Conservation (phyloP, 2,797 vertebrate genomes). For the Serranus cabrilla region DNA sequence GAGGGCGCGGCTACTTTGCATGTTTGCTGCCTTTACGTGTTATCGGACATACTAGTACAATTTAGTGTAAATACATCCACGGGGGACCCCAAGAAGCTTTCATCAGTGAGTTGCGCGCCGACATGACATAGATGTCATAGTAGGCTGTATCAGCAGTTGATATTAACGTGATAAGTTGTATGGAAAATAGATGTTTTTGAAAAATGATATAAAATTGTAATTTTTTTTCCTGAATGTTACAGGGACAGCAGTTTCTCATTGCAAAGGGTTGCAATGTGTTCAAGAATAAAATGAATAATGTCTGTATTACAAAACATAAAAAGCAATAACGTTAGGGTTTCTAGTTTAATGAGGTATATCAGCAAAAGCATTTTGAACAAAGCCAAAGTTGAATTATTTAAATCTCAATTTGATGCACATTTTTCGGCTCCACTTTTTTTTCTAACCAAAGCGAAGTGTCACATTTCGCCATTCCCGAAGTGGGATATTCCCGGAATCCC, state of each 20-base stretch:
- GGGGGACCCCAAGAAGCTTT: not conserved
- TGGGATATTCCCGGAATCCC: slow-evolving; percentile 37
- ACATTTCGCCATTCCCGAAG: not conserved
- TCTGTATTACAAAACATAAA: not conserved
- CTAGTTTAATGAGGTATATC: not conserved
- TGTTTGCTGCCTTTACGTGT: slow-evolving; percentile 53
- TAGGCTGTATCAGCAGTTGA: too few species aligned
- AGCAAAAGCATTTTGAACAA: not conserved
- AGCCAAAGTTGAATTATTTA: not conserved
- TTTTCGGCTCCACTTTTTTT: not conserved
- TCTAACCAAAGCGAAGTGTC: not conserved
- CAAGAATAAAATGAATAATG: too few species aligned
- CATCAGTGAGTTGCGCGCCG: not conserved
- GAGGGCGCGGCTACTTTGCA: slow-evolving; percentile 48
- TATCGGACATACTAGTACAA: not conserved
- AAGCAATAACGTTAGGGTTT: not conserved
- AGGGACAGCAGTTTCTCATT: too few species aligned
- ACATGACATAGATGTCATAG: not conserved
- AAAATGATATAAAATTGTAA: too few species aligned
- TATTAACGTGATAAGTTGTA: not conserved
- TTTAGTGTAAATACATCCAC: not conserved
- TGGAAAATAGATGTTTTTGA: too few species aligned
- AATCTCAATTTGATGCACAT: not conserved
- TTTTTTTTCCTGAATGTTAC: too few species aligned
- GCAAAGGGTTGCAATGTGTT: too few species aligned